Evolutionary conservation across 2,797 vertebrate genomes (phyloP), one percentile per base, ranked within the genome.

Genomic region (Perodicticus potto): DNA sequence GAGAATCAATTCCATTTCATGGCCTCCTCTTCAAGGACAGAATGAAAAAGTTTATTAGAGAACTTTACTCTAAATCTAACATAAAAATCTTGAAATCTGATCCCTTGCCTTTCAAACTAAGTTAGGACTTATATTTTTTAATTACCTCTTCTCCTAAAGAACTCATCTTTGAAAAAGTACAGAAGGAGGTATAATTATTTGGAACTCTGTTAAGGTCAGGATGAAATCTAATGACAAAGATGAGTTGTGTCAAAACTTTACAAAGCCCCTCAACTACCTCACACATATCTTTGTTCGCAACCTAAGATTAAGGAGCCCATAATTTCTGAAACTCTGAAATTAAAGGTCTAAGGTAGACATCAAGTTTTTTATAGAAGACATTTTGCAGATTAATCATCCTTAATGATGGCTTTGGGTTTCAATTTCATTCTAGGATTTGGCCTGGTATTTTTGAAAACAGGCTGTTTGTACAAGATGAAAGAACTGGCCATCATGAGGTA

Each of bases 1-100:
- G 69, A 97, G 40, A 96, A 89, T 92, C 73, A 90, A 57, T 91
- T 97, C 82, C 29, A 25, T 86, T 94, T 93, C 88, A 85, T 95
- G 63, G 7, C 40, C 86, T 89, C 40, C 40, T 89, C 70, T 86
- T 90, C 59, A 91, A 89, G 83, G 72, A 86, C 74, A 89, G 89
- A 95, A 88, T 84, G 90, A 93, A 83, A 94, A 93, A 19, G 17
- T 25, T 61, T 90, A 86, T 95, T 92, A 82, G 80, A 91, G 96
- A 96, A 96, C 90, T 96, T 94, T 91, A 96, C 90, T 96, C 93
- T 91, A 59, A 89, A 86, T 83, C 59, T 91, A 85, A 95, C 72
- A 94, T 72, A 83, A 86, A 95, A 94, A 86, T 95, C 70, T 86
- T 96, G 90, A 96, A 95, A 93, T 92, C 61, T 77, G 76, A 94